These are phyloP conservation scores for Macropus fuliginosus DNA, from an alignment of 2,797 vertebrate species.

Conservation along the genomic window DNA sequence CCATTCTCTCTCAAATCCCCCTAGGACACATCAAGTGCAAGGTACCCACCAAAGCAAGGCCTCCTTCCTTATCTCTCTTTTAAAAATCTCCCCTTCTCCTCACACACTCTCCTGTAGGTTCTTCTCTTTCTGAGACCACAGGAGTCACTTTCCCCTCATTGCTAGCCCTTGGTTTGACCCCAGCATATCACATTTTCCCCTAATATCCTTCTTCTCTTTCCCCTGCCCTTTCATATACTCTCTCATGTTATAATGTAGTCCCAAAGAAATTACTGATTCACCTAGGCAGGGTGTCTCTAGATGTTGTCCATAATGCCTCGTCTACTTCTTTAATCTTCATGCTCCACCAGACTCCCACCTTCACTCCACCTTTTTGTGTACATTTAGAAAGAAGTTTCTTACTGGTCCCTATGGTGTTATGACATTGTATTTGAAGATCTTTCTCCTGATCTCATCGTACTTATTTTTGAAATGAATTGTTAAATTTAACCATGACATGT, in stretches of 20 bases:
- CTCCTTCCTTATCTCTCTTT: neutral
- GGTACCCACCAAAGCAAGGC: neutral
- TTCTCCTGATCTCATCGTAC: neutral
- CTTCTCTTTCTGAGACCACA: neutral
- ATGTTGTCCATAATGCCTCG: neutral
- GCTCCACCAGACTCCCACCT: neutral
- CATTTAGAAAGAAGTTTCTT: neutral
- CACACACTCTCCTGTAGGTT: neutral
- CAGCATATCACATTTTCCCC: neutral
- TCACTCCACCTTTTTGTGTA: neutral
- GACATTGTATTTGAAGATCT: neutral
- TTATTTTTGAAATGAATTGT: neutral
- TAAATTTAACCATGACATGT: neutral
- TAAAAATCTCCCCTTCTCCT: neutral
- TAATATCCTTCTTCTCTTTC: neutral
- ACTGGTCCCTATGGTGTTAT: neutral
- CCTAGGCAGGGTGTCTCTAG: neutral
- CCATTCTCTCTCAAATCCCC: neutral
- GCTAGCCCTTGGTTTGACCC: neutral
- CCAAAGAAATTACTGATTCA: neutral
- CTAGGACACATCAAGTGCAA: neutral
- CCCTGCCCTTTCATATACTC: neutral
- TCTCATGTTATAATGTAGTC: neutral
- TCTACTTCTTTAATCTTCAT: neutral
- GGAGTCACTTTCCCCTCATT: neutral